A percentile compares a stretch with the other conserved stretches of the same genome.
Conservation (phyloP, 2,888 invertebrate species). For the Perizoma affinitatum region DNA sequence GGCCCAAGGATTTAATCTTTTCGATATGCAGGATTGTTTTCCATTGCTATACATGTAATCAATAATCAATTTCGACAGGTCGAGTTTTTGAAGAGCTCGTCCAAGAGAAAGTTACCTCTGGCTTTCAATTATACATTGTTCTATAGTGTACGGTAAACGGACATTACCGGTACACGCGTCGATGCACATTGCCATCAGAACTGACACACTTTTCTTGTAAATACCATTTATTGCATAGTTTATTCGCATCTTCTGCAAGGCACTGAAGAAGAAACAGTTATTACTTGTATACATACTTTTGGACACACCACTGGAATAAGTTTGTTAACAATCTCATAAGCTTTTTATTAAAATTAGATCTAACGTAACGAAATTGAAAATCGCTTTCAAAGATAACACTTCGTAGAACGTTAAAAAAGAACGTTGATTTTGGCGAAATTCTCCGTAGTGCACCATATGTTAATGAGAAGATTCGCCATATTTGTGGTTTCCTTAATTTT, state of each 20-base stretch:
- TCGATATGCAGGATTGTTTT: neutral
- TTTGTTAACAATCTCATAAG: too few species aligned
- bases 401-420: slow-evolving; percentile 5
- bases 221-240: slow-evolving; percentile 26
- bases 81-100: slow-evolving; percentile 18
- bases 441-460: slow-evolving; percentile 32
- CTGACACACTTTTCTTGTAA: slow-evolving; percentile 35
- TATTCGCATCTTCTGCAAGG: slow-evolving; percentile 10
- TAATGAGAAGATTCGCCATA: slow-evolving; percentile 34
- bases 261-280: slow-evolving; percentile 1
- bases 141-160: slow-evolving; percentile 25
- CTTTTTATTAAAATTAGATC: neutral
- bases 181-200: slow-evolving; percentile 28
- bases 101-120: slow-evolving; percentile 32
- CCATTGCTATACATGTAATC: neutral
- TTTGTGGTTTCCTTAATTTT: slow-evolving; percentile 30
- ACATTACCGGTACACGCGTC: slow-evolving; percentile 30
- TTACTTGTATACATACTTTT: neutral
- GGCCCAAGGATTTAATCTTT: neutral
- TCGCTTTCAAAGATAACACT: slow-evolving; percentile 4
- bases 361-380: neutral
- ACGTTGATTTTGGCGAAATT: slow-evolving; percentile 16
- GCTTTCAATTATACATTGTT: slow-evolving; percentile 27
- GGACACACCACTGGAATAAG: too few species aligned
- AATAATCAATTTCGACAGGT: slow-evolving; percentile 13